Conservation (phyloP, 2,888 invertebrate genomes). For the Amiota mariae region DNA sequence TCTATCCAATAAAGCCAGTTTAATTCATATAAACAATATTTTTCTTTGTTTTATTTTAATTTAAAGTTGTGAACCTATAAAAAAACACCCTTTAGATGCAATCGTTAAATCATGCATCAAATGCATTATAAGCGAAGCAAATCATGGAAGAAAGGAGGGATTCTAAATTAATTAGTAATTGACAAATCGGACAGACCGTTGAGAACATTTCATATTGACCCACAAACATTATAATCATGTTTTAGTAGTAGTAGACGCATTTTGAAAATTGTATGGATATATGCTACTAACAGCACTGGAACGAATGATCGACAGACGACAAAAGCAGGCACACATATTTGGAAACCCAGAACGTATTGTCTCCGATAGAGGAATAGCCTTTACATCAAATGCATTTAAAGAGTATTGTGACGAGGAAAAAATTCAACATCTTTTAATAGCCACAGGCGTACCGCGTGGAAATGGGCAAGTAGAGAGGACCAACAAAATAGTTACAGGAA, state of each 20-base stretch:
- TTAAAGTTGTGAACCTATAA: too few species aligned
- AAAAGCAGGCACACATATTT: slow-evolving; percentile 1
- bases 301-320: neutral
- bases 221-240: neutral
- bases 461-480: neutral
- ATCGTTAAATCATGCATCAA: slow-evolving; percentile 40
- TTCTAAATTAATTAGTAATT: slow-evolving; percentile 39
- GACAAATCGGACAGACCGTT: slow-evolving; percentile 25
- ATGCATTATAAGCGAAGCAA: slow-evolving; percentile 40
- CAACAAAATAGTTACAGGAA: neutral
- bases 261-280: neutral
- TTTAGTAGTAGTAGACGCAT: neutral
- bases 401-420: neutral
- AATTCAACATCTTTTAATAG: neutral
- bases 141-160: slow-evolving; percentile 38
- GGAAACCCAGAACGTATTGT: neutral
- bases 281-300: neutral
- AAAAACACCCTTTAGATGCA: too few species aligned
- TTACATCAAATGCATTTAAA: too few species aligned
- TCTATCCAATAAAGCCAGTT: too few species aligned
- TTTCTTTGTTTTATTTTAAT: too few species aligned
- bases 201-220: neutral
- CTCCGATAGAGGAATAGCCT: neutral
- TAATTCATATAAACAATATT: too few species aligned
- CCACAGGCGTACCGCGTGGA: neutral